These are phyloP conservation scores for Drosophila eugracilis DNA, from an alignment of 1,140 invertebrate genomes.

Conservation along the genomic window DNA sequence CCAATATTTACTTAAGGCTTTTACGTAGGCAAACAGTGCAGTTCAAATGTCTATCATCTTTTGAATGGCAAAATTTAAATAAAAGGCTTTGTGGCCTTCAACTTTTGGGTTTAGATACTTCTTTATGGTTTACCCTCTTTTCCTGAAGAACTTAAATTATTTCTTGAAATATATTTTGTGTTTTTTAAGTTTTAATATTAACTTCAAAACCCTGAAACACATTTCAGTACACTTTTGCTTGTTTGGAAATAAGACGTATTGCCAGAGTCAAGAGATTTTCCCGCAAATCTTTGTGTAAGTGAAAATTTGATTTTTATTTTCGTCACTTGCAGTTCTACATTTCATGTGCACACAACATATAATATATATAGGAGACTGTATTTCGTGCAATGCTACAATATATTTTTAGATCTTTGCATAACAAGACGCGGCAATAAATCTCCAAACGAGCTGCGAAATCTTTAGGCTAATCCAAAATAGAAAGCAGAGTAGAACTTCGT, in stretches of 20 bases:
- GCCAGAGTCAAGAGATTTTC: slow-evolving; percentile 15
- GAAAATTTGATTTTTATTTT: slow-evolving; percentile 45
- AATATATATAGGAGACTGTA: slow-evolving; percentile 29
- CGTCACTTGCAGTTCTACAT: slow-evolving; percentile 48
- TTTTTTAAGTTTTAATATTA: too few relatives aligned
- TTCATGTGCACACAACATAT: slow-evolving; percentile 42
- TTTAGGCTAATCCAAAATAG: slow-evolving; percentile 41
- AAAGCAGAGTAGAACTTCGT: slow-evolving; percentile 4
- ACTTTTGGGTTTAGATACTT: background rate
- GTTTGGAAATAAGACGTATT: slow-evolving; percentile 17
- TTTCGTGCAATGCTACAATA: slow-evolving; percentile 37
- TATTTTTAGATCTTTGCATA: slow-evolving; percentile 60
- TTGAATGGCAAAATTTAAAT: background rate
- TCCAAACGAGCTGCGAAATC: slow-evolving; percentile 48
- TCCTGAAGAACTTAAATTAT: too few relatives aligned
- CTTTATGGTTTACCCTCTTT: too few relatives aligned
- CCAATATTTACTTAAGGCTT: slow-evolving; percentile 19
- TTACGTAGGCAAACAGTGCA: slow-evolving; percentile 10
- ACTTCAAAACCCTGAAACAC: background rate
- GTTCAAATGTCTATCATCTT: background rate
- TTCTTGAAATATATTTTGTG: background rate
- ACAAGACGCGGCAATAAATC: slow-evolving; percentile 52
- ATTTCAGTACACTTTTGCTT: slow-evolving; percentile 7
- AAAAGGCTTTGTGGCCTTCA: too few relatives aligned
- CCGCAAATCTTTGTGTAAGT: slow-evolving; percentile 1